Percentiles rank a stretch among this genome's conserved stretches.
Conservation (phyloP, 2,888 invertebrate species). For the Harpagoxenus sublaevis region DNA sequence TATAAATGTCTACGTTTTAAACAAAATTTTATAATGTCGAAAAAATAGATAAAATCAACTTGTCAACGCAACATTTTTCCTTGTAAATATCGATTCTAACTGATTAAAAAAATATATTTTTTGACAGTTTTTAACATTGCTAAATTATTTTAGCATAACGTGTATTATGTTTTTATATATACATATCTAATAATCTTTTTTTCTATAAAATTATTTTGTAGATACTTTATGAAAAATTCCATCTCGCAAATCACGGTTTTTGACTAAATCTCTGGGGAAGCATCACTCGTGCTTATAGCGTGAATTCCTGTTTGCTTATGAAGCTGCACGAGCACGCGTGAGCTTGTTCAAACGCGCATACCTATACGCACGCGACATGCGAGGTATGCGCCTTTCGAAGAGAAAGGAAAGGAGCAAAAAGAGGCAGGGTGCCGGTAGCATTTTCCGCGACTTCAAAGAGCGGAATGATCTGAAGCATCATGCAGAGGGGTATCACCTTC, state of each 20-base stretch:
- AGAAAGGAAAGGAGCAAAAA: neutral
- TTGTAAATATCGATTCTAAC: neutral
- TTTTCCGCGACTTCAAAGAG: slow-evolving; percentile 77
- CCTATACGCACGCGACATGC: neutral
- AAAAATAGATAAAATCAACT: neutral
- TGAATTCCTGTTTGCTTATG: neutral
- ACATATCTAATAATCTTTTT: neutral
- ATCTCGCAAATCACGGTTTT: neutral
- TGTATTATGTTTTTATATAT: neutral
- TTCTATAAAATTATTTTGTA: neutral
- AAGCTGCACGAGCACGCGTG: neutral
- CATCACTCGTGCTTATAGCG: too few relatives aligned
- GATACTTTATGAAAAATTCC: slow-evolving; percentile 2
- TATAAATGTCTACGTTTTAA: neutral
- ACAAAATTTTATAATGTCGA: neutral
- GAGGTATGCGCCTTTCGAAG: neutral
- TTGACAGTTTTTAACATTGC: too few relatives aligned
- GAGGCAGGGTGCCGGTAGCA: slow-evolving; percentile 1
- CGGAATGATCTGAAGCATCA: slow-evolving; percentile 62
- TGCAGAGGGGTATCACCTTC: slow-evolving; percentile 60
- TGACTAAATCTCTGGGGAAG: neutral
- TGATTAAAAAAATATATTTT: neutral
- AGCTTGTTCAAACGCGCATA: neutral
- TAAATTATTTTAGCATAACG: neutral
- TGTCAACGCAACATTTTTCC: neutral